Base-by-base conservation (phyloP, 2,888 invertebrate genomes). In the Lithophane socia region DNA sequence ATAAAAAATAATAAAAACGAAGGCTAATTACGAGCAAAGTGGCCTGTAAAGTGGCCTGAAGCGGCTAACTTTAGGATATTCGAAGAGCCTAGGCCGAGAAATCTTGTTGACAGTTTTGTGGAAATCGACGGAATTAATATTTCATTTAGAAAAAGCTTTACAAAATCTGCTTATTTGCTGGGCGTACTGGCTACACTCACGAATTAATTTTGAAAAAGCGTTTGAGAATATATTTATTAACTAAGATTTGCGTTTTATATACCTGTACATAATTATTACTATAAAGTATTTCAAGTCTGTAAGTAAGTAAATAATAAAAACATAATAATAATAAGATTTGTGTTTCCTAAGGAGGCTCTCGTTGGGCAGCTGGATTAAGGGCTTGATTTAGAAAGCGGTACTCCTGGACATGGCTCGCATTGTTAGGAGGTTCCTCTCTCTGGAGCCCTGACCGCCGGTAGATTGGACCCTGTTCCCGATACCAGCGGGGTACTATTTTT, bases 1-100 rank as follows among this genome's bases (percentile, higher is more conserved):
- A 64, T 80, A 87, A 84, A 82, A 80, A 78, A 64, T 47, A 72
- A 64, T 80, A 87, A 84, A 82, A 80, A 78, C 58, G 69, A 56
- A 47, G 60, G 63, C 83, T 87, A 87, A 87, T 87, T 87, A 87
- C 75, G 63, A 12, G 16, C 52, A 54, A 84, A 87, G 83, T 83
- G 80, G 85, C 76, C 78, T 70, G 21, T 24, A 67, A 82, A 86
- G 79, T 82, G 80, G 84, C 80, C 80, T 60, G 64, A 61, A 76
- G 47, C 16, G 72, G 66, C 73, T 64, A 86, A 88, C 82, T 87
- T 84, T 83, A 74, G 83, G 83, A 76, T 86, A 73, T 84, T 80
- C 70, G 73, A 76, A 79, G 64, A 84, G 70, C 76, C 80, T 80
- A 80, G 61, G 60, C 73, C n/a, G 69, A 67, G 66, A 84, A 85